Percentiles rank a stretch among this genome's conserved stretches.
Conservation (phyloP, 2,888 invertebrate genomes). For the Cataglyphis livida region DNA sequence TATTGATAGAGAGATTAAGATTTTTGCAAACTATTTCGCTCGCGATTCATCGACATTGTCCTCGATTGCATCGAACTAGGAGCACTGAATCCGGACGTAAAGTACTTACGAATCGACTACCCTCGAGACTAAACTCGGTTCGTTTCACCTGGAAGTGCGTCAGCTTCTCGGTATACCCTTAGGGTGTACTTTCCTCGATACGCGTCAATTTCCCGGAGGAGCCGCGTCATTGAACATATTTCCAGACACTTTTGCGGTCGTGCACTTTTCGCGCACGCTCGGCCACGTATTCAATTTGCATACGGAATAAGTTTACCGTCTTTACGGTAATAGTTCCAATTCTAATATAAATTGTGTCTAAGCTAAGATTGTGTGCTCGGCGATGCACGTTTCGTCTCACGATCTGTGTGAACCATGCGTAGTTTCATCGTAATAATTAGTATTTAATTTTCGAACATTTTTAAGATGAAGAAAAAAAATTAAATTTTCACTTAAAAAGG, state of each 20-base stretch:
- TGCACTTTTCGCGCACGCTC: conserved; percentile 68
- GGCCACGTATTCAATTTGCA: conserved; percentile 63
- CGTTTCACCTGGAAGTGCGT: conserved; percentile 62
- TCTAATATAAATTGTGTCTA: conserved; percentile 53
- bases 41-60: conserved; percentile 45
- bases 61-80: conserved; percentile 57
- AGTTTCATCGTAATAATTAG: not conserved
- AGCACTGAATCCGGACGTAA: conserved; percentile 39
- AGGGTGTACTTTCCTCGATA: conserved; percentile 68
- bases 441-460: not conserved
- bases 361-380: not conserved
- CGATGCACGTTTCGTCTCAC: not conserved
- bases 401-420: not conserved
- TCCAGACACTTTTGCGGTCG: conserved; percentile 61
- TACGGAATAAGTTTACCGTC: conserved; percentile 61
- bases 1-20: not conserved
- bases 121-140: conserved; percentile 49
- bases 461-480: not conserved
- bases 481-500: not conserved
- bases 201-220: conserved; percentile 71
- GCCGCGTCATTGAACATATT: conserved; percentile 48
- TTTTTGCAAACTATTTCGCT: conserved; percentile 12
- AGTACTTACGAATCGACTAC: conserved; percentile 59
- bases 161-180: conserved; percentile 60
- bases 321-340: conserved; percentile 25